A percentile compares a stretch with the other conserved stretches of the same genome.
Conservation (phyloP, 2,888 invertebrate genomes). For the Caenorhabditis angaria region DNA sequence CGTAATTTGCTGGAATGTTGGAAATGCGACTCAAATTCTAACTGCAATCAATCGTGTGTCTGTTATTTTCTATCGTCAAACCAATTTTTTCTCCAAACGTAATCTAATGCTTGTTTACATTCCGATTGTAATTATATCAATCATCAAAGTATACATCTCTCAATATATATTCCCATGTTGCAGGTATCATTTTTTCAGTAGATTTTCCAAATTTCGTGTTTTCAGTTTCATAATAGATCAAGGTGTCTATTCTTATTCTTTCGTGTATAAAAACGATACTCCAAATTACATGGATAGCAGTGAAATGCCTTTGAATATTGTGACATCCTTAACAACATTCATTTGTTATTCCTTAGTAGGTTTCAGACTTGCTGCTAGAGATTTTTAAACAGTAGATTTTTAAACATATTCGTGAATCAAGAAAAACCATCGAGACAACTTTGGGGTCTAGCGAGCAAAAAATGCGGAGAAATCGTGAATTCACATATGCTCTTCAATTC, state of each 20-base stretch:
- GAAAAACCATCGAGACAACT: slow-evolving; percentile 14
- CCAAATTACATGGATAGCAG: slow-evolving; percentile 49
- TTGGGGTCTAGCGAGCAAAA: slow-evolving; percentile 8
- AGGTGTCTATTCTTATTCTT: slow-evolving; percentile 41
- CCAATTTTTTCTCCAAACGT: slow-evolving; percentile 17
- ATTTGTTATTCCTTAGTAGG: slow-evolving; percentile 51
- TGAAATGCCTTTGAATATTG: slow-evolving; percentile 48
- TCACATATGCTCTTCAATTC: slow-evolving; percentile 42
- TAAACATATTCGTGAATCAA: not conserved
- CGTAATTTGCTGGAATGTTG: slow-evolving; percentile 49
- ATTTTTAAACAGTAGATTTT: too few species aligned
- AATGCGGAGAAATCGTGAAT: slow-evolving; percentile 16
- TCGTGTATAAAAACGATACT: slow-evolving; percentile 17
- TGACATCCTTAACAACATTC: slow-evolving; percentile 30
- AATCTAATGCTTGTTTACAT: slow-evolving; percentile 13
- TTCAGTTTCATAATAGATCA: slow-evolving; percentile 48
- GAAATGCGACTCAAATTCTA: slow-evolving; percentile 47
- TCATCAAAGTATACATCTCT: slow-evolving; percentile 27
- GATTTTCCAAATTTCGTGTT: too few species aligned
- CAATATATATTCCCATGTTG: slow-evolving; percentile 52
- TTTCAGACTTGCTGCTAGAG: too few species aligned
- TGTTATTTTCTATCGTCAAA: slow-evolving; percentile 34
- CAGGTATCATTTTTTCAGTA: slow-evolving; percentile 19
- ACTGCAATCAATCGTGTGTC: slow-evolving; percentile 42
- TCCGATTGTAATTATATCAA: slow-evolving; percentile 14